A percentile compares a stretch with the other conserved stretches of the same genome.
Conservation (phyloP, 2,888 invertebrate genomes). For the Hirtodrosophila alboralis region DNA sequence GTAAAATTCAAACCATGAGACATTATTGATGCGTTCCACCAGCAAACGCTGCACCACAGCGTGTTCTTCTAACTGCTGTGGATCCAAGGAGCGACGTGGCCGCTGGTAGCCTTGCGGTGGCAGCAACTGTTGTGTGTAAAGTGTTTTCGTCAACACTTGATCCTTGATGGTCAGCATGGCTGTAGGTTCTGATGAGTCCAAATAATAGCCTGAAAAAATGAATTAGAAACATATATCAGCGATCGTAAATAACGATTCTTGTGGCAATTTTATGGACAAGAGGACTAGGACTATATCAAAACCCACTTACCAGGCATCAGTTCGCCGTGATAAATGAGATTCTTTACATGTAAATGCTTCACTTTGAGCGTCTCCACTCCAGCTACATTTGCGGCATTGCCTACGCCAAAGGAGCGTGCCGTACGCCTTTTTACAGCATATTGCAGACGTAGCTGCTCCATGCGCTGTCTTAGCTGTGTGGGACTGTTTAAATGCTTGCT, state of each 20-base stretch:
- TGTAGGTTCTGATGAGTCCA: conserved; percentile 28
- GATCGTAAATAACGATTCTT: no score
- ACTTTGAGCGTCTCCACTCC: conserved; percentile 53
- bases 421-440: conserved; percentile 28
- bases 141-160: conserved; percentile 52
- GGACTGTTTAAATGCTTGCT: conserved; percentile 69
- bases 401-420: conserved; percentile 54
- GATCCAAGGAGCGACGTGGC: neutral
- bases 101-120: conserved; percentile 42
- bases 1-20: conserved; percentile 73
- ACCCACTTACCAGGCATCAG: conserved; percentile 70
- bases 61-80: neutral
- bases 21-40: conserved; percentile 73
- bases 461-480: conserved; percentile 60
- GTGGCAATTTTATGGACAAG: no score
- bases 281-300: neutral
- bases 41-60: conserved; percentile 39
- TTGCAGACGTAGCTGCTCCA: conserved; percentile 51
- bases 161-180: conserved; percentile 56
- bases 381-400: conserved; percentile 9
- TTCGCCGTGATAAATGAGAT: conserved; percentile 72
- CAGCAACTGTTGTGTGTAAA: conserved; percentile 63
- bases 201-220: conserved; percentile 54
- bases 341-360: conserved; percentile 63
- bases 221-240: no score